phyloP scores from a whole-genome alignment of 2,113 vertebrate species.

The Mesitornis unicolor region DNA sequence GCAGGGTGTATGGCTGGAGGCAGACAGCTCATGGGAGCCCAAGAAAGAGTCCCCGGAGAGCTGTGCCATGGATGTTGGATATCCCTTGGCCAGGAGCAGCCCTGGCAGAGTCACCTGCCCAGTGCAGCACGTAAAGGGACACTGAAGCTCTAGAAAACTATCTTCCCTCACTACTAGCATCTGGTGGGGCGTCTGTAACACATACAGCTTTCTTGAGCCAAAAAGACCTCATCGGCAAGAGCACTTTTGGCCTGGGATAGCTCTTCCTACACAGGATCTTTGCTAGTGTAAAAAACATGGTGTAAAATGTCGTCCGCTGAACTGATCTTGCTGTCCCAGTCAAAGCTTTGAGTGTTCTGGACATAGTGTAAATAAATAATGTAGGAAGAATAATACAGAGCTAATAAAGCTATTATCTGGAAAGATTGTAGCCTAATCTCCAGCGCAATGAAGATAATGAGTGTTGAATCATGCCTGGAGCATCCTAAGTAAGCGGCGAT shows the following conservation, averaged over 20 bases:
- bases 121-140: not conserved
- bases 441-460: conserved; percentile 21
- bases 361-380: conserved; percentile 37
- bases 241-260: not conserved
- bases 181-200: not conserved
- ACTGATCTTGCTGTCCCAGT: not conserved
- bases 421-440: conserved; percentile 31
- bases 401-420: conserved; percentile 46
- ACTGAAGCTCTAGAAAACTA: not conserved
- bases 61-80: not conserved
- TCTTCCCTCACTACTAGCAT: not conserved
- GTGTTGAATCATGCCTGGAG: conserved; percentile 23
- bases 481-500: not conserved
- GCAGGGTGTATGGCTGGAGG: not conserved
- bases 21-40: not conserved
- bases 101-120: not conserved
- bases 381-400: conserved; percentile 4
- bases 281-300: not conserved
- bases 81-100: not conserved
- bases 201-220: not conserved
- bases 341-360: conserved; percentile 24
- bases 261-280: not conserved
- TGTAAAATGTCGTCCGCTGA: rapidly evolving
- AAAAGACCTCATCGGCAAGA: not conserved
- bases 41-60: not conserved